Percentiles rank a stretch among this genome's conserved stretches.
Conservation (phyloP, 1,140 invertebrate species). For the Idris sp. region DNA sequence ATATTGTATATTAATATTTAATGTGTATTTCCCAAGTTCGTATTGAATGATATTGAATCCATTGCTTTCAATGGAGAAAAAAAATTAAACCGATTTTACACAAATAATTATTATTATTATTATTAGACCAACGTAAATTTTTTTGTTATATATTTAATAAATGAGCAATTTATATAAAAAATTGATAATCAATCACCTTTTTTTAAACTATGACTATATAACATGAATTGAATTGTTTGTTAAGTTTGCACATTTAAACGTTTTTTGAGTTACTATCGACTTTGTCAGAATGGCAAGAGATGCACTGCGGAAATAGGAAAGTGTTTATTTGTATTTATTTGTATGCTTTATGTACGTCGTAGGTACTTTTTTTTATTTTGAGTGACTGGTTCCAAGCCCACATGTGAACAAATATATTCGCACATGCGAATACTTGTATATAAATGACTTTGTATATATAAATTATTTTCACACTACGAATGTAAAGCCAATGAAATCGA, state of each 20-base stretch:
- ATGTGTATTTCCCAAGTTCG: slow-evolving; percentile 32
- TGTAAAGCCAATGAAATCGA: slow-evolving; percentile 21
- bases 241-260: slow-evolving; percentile 51
- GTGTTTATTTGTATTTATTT: slow-evolving; percentile 43
- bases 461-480: slow-evolving; percentile 73
- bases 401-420: slow-evolving; percentile 15
- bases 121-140: too few relatives aligned
- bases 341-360: slow-evolving; percentile 20
- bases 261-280: slow-evolving; percentile 17
- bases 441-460: slow-evolving; percentile 69
- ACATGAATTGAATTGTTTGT: slow-evolving; percentile 52
- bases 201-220: slow-evolving; percentile 21
- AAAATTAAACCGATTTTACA: background rate
- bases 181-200: too few relatives aligned
- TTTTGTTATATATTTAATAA: too few relatives aligned
- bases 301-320: background rate
- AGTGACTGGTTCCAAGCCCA: slow-evolving; percentile 12
- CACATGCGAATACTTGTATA: slow-evolving; percentile 34
- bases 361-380: slow-evolving; percentile 13
- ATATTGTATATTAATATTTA: slow-evolving; percentile 21
- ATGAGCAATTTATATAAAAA: too few relatives aligned
- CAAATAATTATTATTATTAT: background rate
- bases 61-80: slow-evolving; percentile 23
- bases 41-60: slow-evolving; percentile 30
- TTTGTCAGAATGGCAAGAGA: slow-evolving; percentile 4